These are phyloP conservation scores for Genyomyrus donnyi DNA, from an alignment of 2,113 vertebrate species.

Conservation along the genomic window DNA sequence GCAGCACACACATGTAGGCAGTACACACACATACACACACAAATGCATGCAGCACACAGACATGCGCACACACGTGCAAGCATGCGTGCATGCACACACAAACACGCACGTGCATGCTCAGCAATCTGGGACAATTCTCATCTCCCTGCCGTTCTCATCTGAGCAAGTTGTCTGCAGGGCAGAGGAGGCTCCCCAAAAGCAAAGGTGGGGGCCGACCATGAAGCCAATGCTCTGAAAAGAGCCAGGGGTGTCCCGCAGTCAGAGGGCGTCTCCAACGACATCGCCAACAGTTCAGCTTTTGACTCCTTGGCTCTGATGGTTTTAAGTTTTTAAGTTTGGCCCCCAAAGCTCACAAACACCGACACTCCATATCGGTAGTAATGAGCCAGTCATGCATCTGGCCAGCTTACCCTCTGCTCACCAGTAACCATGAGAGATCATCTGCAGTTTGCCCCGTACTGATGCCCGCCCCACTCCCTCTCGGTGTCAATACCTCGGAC, in stretches of 20 bases:
- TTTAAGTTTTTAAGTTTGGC: background rate
- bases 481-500: background rate
- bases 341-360: background rate
- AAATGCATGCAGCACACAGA: no score
- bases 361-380: background rate
- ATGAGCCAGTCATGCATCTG: background rate
- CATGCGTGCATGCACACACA: background rate
- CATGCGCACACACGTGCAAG: background rate
- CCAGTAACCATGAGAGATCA: background rate
- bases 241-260: background rate
- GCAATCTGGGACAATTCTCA: background rate
- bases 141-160: background rate
- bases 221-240: background rate
- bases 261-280: background rate
- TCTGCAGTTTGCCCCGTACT: background rate
- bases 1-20: no score
- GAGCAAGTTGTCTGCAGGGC: background rate
- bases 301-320: background rate
- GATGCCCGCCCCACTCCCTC: background rate
- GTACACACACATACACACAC: no score
- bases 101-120: background rate
- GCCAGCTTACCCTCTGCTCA: background rate
- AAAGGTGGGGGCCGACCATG: background rate
- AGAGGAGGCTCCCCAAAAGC: background rate
- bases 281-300: background rate